Conservation (phyloP, 2,797 vertebrate genomes). For the Karalla daura region DNA sequence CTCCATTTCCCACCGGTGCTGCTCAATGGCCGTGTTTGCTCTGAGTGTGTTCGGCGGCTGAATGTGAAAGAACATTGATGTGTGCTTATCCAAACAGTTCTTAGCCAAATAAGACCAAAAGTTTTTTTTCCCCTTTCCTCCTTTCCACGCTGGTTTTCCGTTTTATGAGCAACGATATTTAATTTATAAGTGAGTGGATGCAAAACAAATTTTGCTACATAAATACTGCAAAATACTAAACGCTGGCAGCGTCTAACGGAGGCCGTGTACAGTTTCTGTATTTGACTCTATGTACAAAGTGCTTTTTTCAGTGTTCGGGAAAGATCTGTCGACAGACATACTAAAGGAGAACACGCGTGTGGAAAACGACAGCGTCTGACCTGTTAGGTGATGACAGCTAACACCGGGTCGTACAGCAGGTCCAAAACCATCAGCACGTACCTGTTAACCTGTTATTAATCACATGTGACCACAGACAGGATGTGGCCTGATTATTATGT, state of each 20-base stretch:
- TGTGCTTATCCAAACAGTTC: constrained; percentile 39
- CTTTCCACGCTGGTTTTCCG: neutral
- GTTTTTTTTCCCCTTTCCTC: too few species aligned
- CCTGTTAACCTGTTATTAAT: too few species aligned
- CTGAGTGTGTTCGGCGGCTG: constrained; percentile 45
- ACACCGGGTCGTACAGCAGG: too few species aligned
- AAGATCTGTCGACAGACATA: neutral
- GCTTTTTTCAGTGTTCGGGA: neutral
- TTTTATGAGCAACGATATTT: constrained; percentile 9
- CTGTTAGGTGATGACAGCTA: too few species aligned
- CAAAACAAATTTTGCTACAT: neutral
- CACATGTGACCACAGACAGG: too few species aligned
- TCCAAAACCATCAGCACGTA: too few species aligned
- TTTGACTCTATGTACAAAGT: neutral
- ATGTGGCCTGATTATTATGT: too few species aligned
- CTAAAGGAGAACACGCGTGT: too few species aligned
- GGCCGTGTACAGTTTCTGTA: neutral
- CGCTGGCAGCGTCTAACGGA: neutral
- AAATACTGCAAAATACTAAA: constrained; percentile 5
- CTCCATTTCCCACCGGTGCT: constrained; percentile 68
- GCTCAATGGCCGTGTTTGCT: constrained; percentile 52
- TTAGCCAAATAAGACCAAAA: neutral
- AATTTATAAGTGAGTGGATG: neutral
- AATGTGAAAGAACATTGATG: constrained; percentile 50
- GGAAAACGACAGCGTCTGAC: too few species aligned